Base-by-base conservation (phyloP, 1,140 invertebrate species). In the Paralvinella palmiformis region DNA sequence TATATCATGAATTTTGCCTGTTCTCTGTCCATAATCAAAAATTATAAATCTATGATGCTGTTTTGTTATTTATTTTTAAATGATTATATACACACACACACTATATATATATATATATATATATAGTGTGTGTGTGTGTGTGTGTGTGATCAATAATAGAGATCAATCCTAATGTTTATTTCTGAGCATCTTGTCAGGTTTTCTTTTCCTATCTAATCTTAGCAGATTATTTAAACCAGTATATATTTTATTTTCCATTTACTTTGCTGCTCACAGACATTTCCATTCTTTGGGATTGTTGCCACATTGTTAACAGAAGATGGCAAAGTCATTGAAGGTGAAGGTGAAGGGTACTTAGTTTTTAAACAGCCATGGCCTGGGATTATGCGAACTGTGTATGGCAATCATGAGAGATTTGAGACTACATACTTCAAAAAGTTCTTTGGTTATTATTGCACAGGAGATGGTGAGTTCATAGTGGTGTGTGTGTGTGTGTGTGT, bases 231-330 rank as follows among this genome's bases (percentile, higher is more conserved):
- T n/a, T n/a, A n/a, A n/a, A n/a, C n/a, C n/a, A n/a, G n/a, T n/a
- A n/a, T n/a, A n/a, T n/a, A n/a, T n/a, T 41, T 41, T 41, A n/a
- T 41, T 41, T 41, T 41, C n/a, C 10, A 41, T 10, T n/a, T 71
- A 65, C 33, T 63, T 65, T 37, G 29, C 3, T 56, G 53, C 73
- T 83, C 75, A n/a, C 77, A 96, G 92, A 88, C 91, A 10, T 93
- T 96, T 69, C 96, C 95, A 65, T 98, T 98, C 84, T 98, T 98
- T 79, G 96, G 96, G 1, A 92, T 98, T 3, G 84, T 91, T 65
- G 92, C 96, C 7, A 88, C 84, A 33, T 79, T 99, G 27, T 74
- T 98, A 62, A 88, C 94, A 75, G 93, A 97, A 69, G 87, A 90
- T 60, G 95, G 95, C 2, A 86, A 86, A 66, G 86, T 91, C 71